Percentiles rank a stretch among this genome's conserved stretches.
These are phyloP conservation scores for Drosophila paranaensis DNA, from an alignment of 2,888 invertebrate genomes.

Conservation along the genomic window DNA sequence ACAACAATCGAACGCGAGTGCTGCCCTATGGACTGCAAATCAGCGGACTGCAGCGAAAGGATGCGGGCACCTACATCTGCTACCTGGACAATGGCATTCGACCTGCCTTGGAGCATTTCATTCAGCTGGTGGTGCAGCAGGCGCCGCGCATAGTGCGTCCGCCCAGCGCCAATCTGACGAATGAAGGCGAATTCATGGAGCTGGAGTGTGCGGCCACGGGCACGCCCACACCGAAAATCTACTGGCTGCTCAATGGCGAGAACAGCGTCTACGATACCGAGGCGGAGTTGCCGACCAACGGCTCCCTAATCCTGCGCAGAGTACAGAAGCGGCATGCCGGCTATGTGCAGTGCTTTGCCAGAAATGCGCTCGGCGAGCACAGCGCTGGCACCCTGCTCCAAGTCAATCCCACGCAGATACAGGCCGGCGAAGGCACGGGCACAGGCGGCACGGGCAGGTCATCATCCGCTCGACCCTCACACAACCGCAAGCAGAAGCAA, in stretches of 20 bases:
- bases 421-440: slow-evolving; percentile 83
- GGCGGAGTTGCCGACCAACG: slow-evolving; percentile 85
- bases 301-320: slow-evolving; percentile 86
- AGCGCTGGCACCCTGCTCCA: slow-evolving; percentile 87
- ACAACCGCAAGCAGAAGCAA: slow-evolving; percentile 83
- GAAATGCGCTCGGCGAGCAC: slow-evolving; percentile 90
- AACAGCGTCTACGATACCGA: slow-evolving; percentile 86
- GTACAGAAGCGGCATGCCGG: slow-evolving; percentile 94
- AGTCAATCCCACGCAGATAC: slow-evolving; percentile 91
- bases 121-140: slow-evolving; percentile 85
- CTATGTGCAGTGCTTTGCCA: slow-evolving; percentile 94
- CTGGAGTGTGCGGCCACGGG: slow-evolving; percentile 88
- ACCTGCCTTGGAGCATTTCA: slow-evolving; percentile 86
- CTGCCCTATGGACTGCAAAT: slow-evolving; percentile 87
- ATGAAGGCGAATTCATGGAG: slow-evolving; percentile 85
- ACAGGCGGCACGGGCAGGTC: slow-evolving; percentile 1
- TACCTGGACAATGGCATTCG: slow-evolving; percentile 87
- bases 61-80: slow-evolving; percentile 92
- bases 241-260: slow-evolving; percentile 94
- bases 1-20: slow-evolving; percentile 85
- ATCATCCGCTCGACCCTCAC: slow-evolving; percentile 26
- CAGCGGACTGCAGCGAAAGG: slow-evolving; percentile 86
- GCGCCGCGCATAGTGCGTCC: slow-evolving; percentile 84
- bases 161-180: slow-evolving; percentile 82
- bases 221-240: slow-evolving; percentile 89